Percentiles rank a stretch among this genome's conserved stretches.
Conservation (phyloP, 2,797 vertebrate genomes). For the Hafferia zeledoni region DNA sequence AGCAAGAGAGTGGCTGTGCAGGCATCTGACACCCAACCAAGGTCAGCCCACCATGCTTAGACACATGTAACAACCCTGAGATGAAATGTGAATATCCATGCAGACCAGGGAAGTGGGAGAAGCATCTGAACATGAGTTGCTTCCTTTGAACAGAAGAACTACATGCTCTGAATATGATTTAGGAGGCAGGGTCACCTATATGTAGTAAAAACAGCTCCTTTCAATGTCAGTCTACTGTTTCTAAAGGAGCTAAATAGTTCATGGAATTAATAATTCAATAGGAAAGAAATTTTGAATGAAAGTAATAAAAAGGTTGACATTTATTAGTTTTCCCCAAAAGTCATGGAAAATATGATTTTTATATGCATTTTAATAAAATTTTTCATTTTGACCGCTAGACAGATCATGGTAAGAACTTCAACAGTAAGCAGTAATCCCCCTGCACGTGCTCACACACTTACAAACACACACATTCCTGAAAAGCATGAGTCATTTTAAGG, state of each 20-base stretch:
- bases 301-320: background rate
- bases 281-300: background rate
- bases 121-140: background rate
- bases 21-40: background rate
- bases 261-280: background rate
- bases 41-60: background rate
- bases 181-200: background rate
- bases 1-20: background rate
- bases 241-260: background rate
- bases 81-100: background rate
- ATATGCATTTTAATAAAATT: rapidly evolving
- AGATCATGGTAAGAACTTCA: background rate
- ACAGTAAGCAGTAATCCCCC: background rate
- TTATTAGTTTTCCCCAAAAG: background rate
- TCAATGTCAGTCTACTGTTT: background rate
- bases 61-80: background rate
- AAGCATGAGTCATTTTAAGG: background rate
- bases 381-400: background rate
- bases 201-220: background rate
- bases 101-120: background rate
- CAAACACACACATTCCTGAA: background rate
- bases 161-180: background rate
- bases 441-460: background rate
- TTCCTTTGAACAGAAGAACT: background rate
- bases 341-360: background rate